Conservation (phyloP, 1,140 invertebrate species). For the Brachionus rotundiformis region DNA sequence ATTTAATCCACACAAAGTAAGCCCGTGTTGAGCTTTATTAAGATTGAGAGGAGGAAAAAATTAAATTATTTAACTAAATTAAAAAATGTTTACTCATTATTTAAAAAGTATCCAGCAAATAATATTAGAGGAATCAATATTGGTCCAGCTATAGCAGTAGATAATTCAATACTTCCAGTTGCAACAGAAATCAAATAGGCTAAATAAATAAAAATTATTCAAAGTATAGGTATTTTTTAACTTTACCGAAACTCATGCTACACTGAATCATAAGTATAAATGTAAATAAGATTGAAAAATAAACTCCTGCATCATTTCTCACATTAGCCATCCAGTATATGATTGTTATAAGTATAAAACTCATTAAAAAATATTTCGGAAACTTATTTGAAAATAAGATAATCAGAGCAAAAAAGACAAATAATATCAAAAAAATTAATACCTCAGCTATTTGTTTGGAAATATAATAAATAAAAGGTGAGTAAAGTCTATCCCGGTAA, state of each 20-base stretch:
- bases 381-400: conserved; percentile 54
- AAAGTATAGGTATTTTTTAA: neutral
- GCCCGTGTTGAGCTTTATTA: conserved; percentile 17
- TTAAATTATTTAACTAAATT: no score
- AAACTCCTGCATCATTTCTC: neutral
- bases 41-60: no score
- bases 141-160: conserved; percentile 82
- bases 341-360: conserved; percentile 31
- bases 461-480: conserved; percentile 73
- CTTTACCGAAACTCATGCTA: conserved; percentile 27
- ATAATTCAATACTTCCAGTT: conserved; percentile 57
- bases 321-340: conserved; percentile 51
- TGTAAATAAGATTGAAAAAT: conserved; percentile 16
- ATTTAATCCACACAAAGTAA: conserved; percentile 52
- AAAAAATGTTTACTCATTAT: conserved; percentile 65
- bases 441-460: conserved; percentile 31
- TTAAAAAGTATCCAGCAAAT: conserved; percentile 93
- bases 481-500: conserved; percentile 75
- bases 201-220: neutral
- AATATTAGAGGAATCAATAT: conserved; percentile 87
- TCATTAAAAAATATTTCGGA: conserved; percentile 20
- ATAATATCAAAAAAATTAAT: neutral
- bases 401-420: neutral
- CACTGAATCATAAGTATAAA: neutral
- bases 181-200: conserved; percentile 10